Evolutionary conservation across 1,140 invertebrate genomes (phyloP).

Genomic region (Ceratina australensis): DNA sequence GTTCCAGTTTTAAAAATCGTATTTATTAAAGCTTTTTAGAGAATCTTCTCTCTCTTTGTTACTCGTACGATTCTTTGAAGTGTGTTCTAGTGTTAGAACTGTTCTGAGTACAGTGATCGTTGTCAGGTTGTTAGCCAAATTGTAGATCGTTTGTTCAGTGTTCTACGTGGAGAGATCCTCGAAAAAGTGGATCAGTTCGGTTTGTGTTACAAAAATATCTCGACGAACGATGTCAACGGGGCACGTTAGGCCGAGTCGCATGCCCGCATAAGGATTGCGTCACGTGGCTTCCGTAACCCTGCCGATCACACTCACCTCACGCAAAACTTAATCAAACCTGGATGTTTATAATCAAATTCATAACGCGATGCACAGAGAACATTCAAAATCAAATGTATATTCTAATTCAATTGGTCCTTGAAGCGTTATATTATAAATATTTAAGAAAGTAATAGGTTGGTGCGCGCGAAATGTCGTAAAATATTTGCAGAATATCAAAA

Average conservation of each 20-base stretch:
- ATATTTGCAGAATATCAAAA: no score
- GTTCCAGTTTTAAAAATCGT: no score
- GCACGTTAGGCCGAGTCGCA: conserved; percentile 24
- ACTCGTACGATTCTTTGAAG: not conserved
- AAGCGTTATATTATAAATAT: no score
- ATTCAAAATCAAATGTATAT: no score
- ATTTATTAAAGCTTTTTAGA: not conserved
- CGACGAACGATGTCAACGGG: not conserved
- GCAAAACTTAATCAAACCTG: no score
- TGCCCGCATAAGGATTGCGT: conserved; percentile 45
- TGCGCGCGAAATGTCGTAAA: no score
- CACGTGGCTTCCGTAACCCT: conserved; percentile 1
- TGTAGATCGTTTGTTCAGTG: not conserved
- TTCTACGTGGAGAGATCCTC: not conserved
- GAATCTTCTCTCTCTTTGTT: no score
- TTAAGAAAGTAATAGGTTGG: no score
- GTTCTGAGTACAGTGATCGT: not conserved
- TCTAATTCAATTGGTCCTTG: no score
- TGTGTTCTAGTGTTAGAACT: not conserved
- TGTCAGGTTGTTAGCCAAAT: not conserved
- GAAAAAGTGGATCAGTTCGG: not conserved
- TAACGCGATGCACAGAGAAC: no score
- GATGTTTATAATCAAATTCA: no score
- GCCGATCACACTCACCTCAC: not conserved
- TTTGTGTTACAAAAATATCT: conserved; percentile 36